A percentile compares a stretch with the other conserved stretches of the same genome.
phyloP scores from a whole-genome alignment of 1,140 invertebrate species.

The Sitodiplosis mosellana region DNA sequence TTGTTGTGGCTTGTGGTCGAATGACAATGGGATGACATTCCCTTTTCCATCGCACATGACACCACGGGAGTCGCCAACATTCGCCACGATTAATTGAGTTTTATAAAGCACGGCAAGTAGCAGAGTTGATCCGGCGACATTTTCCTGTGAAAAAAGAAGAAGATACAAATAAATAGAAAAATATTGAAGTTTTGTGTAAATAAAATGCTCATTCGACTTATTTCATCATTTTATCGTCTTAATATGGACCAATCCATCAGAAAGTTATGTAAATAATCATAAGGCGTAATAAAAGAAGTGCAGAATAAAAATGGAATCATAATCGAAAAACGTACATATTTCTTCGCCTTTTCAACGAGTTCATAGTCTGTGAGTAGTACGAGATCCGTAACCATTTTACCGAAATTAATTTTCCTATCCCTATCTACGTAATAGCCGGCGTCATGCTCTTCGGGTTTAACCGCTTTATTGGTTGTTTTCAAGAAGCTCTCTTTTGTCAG shows the following conservation, averaged over 20 bases:
- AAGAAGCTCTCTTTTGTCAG: constrained; percentile 14
- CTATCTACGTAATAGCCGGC: constrained; percentile 39
- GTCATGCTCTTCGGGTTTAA: constrained; percentile 21
- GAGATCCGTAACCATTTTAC: constrained; percentile 65
- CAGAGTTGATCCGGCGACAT: constrained; percentile 86
- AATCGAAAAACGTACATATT: no score
- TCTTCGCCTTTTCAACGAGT: constrained; percentile 60
- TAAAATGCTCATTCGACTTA: constrained; percentile 18
- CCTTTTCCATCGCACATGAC: constrained; percentile 85
- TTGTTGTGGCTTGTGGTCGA: constrained; percentile 92
- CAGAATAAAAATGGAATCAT: no score
- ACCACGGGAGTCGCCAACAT: constrained; percentile 89
- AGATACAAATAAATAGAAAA: background rate
- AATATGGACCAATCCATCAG: no score
- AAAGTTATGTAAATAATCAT: no score
- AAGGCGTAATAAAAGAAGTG: no score
- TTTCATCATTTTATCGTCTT: no score
- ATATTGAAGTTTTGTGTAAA: background rate
- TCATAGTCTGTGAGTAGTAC: constrained; percentile 62
- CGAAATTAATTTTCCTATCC: constrained; percentile 54
- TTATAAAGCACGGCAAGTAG: constrained; percentile 72
- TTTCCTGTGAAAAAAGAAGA: constrained; percentile 19
- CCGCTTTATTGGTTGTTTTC: constrained; percentile 13
- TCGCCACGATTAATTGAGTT: constrained; percentile 71
- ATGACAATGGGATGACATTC: constrained; percentile 77